A percentile compares a stretch with the other conserved stretches of the same genome.
Evolutionary conservation across 2,888 invertebrate species (phyloP).

Genomic region (Hermodice carunculata): DNA sequence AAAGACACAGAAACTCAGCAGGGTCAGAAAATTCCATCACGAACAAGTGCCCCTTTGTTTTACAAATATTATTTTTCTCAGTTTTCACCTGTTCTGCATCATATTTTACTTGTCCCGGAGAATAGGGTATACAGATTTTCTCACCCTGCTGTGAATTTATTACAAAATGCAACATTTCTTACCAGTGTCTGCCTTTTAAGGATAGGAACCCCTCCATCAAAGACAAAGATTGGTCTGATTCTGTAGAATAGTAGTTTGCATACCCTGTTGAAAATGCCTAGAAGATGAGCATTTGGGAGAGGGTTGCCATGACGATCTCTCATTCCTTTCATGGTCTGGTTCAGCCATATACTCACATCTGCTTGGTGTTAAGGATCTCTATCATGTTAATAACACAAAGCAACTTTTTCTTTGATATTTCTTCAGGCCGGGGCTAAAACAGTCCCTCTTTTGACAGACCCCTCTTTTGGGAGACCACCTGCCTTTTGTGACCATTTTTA

Average conservation of each 20-base stretch:
- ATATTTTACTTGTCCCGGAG: no score
- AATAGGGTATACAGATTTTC: background rate
- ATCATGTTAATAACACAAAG: background rate
- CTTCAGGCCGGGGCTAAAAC: no score
- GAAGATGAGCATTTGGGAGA: slow-evolving; percentile 86
- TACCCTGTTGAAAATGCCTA: slow-evolving; percentile 92
- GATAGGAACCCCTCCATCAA: slow-evolving; percentile 95
- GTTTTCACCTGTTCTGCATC: no score
- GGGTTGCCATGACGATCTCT: slow-evolving; percentile 84
- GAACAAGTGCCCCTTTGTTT: background rate
- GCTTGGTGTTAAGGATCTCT: slow-evolving; percentile 6
- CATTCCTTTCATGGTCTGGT: slow-evolving; percentile 96
- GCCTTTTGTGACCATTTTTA: no score
- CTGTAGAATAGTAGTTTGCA: slow-evolving; percentile 96
- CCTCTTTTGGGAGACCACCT: no score
- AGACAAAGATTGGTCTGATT: slow-evolving; percentile 97
- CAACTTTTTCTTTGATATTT: no score
- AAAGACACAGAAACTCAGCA: background rate
- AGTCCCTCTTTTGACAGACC: no score
- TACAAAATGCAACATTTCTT: slow-evolving; percentile 45
- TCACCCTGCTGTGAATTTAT: background rate
- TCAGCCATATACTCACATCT: slow-evolving; percentile 99
- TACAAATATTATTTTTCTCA: background rate
- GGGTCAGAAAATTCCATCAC: background rate
- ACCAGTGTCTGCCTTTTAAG: slow-evolving; percentile 95